These are phyloP conservation scores for Ylistrum balloti DNA, from an alignment of 1,140 invertebrate species.

Conservation along the genomic window DNA sequence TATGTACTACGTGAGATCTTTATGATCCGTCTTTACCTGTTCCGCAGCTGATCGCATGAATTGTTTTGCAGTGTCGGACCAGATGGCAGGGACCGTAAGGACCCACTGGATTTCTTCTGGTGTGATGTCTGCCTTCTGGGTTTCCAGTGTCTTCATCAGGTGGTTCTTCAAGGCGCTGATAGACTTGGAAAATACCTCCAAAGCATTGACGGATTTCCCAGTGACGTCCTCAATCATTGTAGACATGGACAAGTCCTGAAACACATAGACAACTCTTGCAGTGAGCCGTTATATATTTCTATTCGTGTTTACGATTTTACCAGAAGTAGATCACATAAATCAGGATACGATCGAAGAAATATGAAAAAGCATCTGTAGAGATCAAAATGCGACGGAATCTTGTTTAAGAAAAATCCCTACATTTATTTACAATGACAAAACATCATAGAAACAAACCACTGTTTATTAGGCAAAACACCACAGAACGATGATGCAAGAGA, in stretches of 20 bases:
- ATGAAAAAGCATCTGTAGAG: no score
- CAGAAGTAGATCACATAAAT: no score
- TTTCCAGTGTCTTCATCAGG: neutral
- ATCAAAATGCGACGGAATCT: no score
- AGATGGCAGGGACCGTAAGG: neutral
- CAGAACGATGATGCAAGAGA: no score
- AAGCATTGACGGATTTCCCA: neutral
- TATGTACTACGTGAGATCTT: no score
- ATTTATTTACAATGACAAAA: no score
- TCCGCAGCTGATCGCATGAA: neutral
- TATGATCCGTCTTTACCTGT: neutral
- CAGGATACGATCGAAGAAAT: no score
- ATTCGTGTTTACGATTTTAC: no score
- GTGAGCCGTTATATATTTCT: no score
- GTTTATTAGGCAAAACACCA: no score
- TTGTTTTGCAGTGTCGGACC: conserved; percentile 1
- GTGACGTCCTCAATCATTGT: neutral
- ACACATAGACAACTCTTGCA: neutral
- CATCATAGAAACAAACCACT: no score
- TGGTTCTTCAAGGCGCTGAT: neutral
- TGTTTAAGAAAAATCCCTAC: no score
- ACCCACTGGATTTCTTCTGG: neutral
- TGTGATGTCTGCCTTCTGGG: neutral
- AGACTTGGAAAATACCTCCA: neutral
- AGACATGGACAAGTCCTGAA: neutral